Conservation (phyloP, 37 sponge, comb jelly and placozoan genomes). For the Eunapius fragilis region DNA sequence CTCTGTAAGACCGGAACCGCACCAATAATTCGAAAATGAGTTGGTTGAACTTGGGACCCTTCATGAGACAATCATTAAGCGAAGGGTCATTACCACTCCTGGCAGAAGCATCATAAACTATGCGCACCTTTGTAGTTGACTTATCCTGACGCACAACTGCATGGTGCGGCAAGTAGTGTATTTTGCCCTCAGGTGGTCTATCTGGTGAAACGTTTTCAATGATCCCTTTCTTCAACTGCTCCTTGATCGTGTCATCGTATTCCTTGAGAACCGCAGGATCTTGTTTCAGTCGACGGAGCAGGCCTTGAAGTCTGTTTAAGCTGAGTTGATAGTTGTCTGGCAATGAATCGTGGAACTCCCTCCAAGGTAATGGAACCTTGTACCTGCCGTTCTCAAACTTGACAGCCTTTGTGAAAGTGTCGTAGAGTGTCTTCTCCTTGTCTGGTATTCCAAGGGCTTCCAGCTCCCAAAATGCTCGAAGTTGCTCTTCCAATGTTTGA, state of each 20-base stretch:
- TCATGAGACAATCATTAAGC: slow-evolving; percentile 23
- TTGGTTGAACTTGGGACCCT: slow-evolving; percentile 30
- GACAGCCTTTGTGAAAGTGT: slow-evolving; percentile 15
- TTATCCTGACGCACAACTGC: slow-evolving; percentile 19
- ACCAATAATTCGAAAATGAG: slow-evolving; percentile 36
- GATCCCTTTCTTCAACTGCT: slow-evolving; percentile 30
- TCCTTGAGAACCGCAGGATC: slow-evolving; percentile 10
- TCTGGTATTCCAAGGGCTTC: slow-evolving; percentile 25
- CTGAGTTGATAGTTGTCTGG: slow-evolving; percentile 32
- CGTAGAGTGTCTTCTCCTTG: background rate
- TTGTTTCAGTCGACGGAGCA: slow-evolving; percentile 21
- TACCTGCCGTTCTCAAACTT: slow-evolving; percentile 23
- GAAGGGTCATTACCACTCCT: background rate
- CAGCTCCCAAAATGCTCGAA: slow-evolving; percentile 30
- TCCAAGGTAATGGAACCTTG: slow-evolving; percentile 32
- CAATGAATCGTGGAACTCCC: slow-evolving; percentile 3
- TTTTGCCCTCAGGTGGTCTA: background rate
- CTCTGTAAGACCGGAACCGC: slow-evolving; percentile 13
- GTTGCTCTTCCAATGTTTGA: background rate
- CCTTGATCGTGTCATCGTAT: slow-evolving; percentile 24
- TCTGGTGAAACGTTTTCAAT: slow-evolving; percentile 22
- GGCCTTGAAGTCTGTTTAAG: background rate
- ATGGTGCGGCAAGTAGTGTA: slow-evolving; percentile 44
- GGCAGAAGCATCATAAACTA: slow-evolving; percentile 63
- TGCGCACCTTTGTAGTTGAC: slow-evolving; percentile 37